Evolutionary conservation across 2,797 vertebrate genomes (phyloP).

Genomic region (Cyprinodon diabolis): DNA sequence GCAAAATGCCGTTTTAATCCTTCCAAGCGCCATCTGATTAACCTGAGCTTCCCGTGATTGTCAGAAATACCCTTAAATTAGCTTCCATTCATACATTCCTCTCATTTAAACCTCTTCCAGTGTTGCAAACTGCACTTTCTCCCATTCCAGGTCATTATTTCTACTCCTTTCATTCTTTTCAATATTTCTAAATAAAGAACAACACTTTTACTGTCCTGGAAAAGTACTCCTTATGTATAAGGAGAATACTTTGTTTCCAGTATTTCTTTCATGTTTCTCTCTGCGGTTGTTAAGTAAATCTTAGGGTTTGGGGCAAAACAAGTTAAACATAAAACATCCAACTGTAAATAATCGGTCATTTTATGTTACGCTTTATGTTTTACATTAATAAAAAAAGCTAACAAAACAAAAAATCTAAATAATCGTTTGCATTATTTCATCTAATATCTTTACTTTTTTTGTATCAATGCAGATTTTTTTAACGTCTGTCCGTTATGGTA

Average conservation of each 20-base stretch:
- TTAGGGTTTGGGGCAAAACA: neutral
- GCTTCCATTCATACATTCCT: constrained; percentile 8
- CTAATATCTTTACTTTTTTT: too few species aligned
- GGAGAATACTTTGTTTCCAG: neutral
- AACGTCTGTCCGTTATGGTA: too few species aligned
- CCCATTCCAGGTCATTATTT: neutral
- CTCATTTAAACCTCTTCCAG: neutral
- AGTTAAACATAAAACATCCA: neutral
- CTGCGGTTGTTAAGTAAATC: neutral
- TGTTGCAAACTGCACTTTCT: neutral
- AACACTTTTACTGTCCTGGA: neutral
- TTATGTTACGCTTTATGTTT: neutral
- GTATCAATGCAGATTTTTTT: too few species aligned
- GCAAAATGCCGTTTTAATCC: constrained; percentile 4
- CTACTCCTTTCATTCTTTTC: neutral
- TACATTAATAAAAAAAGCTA: neutral
- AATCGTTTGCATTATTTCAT: too few species aligned
- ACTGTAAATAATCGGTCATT: neutral
- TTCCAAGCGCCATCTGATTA: constrained; percentile 1
- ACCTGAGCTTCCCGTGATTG: neutral
- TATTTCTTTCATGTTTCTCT: neutral
- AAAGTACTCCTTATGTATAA: neutral
- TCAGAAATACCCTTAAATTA: neutral
- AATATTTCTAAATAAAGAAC: neutral
- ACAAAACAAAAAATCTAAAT: neutral